Conservation (phyloP, 2,797 vertebrate genomes). For the Pelodytes ibericus region DNA sequence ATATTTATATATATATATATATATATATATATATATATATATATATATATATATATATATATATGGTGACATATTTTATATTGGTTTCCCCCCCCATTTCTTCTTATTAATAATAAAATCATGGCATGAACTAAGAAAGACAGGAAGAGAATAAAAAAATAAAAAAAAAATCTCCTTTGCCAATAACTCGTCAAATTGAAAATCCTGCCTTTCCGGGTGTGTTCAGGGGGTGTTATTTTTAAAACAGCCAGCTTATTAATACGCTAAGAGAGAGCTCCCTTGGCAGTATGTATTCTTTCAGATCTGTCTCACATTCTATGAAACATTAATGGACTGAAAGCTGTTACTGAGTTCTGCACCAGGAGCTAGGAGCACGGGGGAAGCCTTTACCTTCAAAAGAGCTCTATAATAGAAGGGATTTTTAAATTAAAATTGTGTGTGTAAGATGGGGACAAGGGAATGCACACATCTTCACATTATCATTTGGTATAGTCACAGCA, state of each 20-base stretch:
- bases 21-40: background rate
- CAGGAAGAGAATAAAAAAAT: slow-evolving; percentile 60
- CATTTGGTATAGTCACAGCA: background rate
- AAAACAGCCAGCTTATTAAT: slow-evolving; percentile 84
- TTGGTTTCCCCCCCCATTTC: no score
- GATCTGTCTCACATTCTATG: slow-evolving; percentile 83
- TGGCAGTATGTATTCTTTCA: slow-evolving; percentile 77
- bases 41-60: background rate
- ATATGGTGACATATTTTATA: background rate
- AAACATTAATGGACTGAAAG: slow-evolving; percentile 87
- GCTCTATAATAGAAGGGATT: slow-evolving; percentile 50
- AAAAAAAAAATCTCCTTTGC: slow-evolving; percentile 59
- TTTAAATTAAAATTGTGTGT: slow-evolving; percentile 52
- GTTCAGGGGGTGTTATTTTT: slow-evolving; percentile 67
- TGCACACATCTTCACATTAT: slow-evolving; percentile 1
- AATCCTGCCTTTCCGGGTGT: slow-evolving; percentile 65
- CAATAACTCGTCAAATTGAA: slow-evolving; percentile 60
- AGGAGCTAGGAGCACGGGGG: slow-evolving; percentile 59
- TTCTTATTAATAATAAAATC: no score
- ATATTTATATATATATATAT: background rate
- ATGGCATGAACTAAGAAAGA: no score
- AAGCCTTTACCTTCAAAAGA: slow-evolving; percentile 63
- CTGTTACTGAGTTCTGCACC: slow-evolving; percentile 73
- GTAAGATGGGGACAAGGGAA: slow-evolving; percentile 8
- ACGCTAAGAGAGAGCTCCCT: slow-evolving; percentile 78